Evolutionary conservation across 1,140 invertebrate species (phyloP).

Genomic region (Bombus sylvicola): DNA sequence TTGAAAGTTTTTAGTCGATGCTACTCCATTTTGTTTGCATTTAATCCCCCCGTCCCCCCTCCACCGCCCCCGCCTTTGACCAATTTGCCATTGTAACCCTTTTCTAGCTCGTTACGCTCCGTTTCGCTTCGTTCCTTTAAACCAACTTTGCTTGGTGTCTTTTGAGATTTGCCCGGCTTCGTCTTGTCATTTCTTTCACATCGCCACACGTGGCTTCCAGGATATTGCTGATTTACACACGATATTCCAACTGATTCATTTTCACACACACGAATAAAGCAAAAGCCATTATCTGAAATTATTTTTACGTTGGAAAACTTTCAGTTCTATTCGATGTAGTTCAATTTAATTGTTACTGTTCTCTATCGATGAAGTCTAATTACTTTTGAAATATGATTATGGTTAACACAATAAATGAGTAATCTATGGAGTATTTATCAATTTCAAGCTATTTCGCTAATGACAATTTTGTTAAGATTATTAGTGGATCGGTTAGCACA

Average conservation of each 20-base stretch:
- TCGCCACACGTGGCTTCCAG: too few relatives aligned
- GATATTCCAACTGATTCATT: too few relatives aligned
- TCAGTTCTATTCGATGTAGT: background rate
- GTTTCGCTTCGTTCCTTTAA: background rate
- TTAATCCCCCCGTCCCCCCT: background rate
- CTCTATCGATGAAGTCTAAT: background rate
- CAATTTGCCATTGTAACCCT: background rate
- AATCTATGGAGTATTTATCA: background rate
- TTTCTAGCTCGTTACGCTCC: background rate
- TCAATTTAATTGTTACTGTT: background rate
- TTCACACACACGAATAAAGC: too few relatives aligned
- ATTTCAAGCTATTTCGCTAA: background rate
- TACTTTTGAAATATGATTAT: background rate
- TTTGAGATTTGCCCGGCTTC: background rate
- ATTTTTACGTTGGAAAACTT: background rate
- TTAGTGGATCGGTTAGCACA: too few relatives aligned
- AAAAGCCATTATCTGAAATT: background rate
- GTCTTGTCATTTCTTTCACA: too few relatives aligned
- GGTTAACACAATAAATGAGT: fast-evolving
- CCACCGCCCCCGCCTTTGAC: background rate
- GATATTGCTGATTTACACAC: background rate
- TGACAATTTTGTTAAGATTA: background rate
- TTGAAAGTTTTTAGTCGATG: background rate
- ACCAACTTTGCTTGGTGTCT: too few relatives aligned
- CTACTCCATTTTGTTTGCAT: background rate